Percentiles rank a stretch among this genome's conserved stretches.
phyloP scores from a whole-genome alignment of 2,888 invertebrate species.

The Cerceris ruficornis region DNA sequence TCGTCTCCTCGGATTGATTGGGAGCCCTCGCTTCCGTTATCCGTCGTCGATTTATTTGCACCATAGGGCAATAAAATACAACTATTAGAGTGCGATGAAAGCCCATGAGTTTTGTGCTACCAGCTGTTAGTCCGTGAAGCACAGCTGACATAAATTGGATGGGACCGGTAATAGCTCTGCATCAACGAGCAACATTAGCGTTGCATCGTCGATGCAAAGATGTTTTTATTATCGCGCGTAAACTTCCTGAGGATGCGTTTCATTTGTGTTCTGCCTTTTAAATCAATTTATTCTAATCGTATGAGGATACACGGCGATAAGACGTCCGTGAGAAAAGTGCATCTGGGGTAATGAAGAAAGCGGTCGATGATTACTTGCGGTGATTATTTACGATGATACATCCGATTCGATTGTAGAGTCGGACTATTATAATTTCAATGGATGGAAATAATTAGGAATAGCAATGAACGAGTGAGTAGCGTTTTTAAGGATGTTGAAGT shows the following conservation, averaged over 20 bases:
- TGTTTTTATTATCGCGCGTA: neutral
- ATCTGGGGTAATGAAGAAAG: too few relatives aligned
- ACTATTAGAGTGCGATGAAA: constrained; percentile 8
- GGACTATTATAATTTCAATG: too few relatives aligned
- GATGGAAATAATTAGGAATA: too few relatives aligned
- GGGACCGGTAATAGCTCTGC: neutral
- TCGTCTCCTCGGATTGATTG: neutral
- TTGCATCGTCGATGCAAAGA: neutral
- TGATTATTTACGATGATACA: too few relatives aligned
- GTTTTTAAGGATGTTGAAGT: too few relatives aligned
- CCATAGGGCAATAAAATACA: neutral
- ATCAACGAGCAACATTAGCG: neutral
- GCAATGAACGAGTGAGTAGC: too few relatives aligned
- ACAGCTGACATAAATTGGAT: constrained; percentile 21
- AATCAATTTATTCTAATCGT: too few relatives aligned
- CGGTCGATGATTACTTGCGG: too few relatives aligned
- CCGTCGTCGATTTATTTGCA: neutral
- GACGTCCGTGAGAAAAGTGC: too few relatives aligned
- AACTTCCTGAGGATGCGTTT: neutral
- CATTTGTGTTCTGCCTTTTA: too few relatives aligned
- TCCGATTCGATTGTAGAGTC: too few relatives aligned
- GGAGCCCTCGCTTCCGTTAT: neutral
- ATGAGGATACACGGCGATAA: too few relatives aligned
- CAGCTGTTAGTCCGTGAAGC: constrained; percentile 11
- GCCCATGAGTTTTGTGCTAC: neutral